Conservation (phyloP, 2,888 invertebrate genomes). For the Argyresthia albistria region DNA sequence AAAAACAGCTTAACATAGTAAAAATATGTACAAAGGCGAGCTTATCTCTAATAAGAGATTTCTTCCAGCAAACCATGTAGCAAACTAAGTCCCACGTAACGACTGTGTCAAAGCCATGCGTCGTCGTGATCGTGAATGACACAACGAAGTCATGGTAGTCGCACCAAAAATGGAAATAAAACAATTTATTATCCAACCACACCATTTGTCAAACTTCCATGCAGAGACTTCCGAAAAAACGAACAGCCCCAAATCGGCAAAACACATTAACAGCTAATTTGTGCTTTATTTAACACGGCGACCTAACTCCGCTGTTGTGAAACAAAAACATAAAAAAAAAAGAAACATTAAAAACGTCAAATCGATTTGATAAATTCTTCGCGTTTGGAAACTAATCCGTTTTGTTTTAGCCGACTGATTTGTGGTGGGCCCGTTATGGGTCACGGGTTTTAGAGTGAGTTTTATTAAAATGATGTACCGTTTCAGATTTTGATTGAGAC, state of each 20-base stretch:
- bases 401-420: slow-evolving; percentile 32
- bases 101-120: too few species aligned
- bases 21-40: too few species aligned
- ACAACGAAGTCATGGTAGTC: not conserved
- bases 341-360: slow-evolving; percentile 37
- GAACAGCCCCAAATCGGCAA: slow-evolving; percentile 18
- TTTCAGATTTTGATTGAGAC: too few species aligned
- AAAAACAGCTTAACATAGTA: too few species aligned
- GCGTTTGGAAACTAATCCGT: slow-evolving; percentile 28
- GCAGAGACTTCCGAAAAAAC: slow-evolving; percentile 23
- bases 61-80: too few species aligned
- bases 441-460: slow-evolving; percentile 14
- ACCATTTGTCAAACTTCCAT: slow-evolving; percentile 5
- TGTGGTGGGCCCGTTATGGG: slow-evolving; percentile 36
- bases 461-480: too few species aligned
- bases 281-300: slow-evolving; percentile 47
- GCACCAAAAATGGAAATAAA: not conserved
- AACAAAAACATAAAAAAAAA: slow-evolving; percentile 37
- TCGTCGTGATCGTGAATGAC: too few species aligned
- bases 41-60: too few species aligned
- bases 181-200: slow-evolving; percentile 14
- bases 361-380: slow-evolving; percentile 43
- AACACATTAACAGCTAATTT: slow-evolving; percentile 53
- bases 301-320: slow-evolving; percentile 34
- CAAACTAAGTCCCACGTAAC: too few species aligned